phyloP scores from a whole-genome alignment of 2,113 vertebrate genomes.

The Emydocephalus ijimae region DNA sequence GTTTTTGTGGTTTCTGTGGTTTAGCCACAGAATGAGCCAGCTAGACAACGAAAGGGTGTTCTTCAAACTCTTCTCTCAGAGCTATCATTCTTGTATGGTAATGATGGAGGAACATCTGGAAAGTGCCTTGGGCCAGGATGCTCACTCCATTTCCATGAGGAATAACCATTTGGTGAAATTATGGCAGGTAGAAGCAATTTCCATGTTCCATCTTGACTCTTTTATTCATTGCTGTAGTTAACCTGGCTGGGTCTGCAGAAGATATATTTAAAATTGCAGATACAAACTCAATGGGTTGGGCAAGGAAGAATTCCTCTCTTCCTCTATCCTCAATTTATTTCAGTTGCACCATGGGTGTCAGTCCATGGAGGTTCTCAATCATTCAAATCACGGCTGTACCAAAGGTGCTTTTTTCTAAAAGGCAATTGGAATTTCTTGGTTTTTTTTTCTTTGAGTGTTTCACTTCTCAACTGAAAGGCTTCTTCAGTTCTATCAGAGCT shows the following conservation, averaged over 20 bases:
- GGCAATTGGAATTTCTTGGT: not conserved
- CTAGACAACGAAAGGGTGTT: not conserved
- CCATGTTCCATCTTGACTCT: not conserved
- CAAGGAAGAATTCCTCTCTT: not conserved
- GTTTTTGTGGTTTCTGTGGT: not conserved
- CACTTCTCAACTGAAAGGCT: not conserved
- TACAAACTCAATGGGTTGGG: not conserved
- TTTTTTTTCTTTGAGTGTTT: not conserved
- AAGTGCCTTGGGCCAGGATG: not conserved
- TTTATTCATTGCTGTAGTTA: not conserved
- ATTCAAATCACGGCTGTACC: not conserved
- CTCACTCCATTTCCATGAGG: not conserved
- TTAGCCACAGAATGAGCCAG: not conserved
- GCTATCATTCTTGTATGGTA: not conserved
- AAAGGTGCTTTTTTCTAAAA: not conserved
- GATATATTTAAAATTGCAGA: not conserved
- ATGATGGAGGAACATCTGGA: not conserved
- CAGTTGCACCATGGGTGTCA: not conserved
- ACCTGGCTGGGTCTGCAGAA: not conserved
- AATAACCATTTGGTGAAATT: not conserved
- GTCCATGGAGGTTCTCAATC: not conserved
- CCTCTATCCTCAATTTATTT: not conserved
- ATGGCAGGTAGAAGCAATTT: not conserved
- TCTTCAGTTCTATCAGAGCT: not conserved
- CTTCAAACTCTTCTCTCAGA: not conserved